Percentiles rank a stretch among this genome's conserved stretches.
Conservation (phyloP, 2,888 invertebrate species). For the Myopa tessellatipennis region DNA sequence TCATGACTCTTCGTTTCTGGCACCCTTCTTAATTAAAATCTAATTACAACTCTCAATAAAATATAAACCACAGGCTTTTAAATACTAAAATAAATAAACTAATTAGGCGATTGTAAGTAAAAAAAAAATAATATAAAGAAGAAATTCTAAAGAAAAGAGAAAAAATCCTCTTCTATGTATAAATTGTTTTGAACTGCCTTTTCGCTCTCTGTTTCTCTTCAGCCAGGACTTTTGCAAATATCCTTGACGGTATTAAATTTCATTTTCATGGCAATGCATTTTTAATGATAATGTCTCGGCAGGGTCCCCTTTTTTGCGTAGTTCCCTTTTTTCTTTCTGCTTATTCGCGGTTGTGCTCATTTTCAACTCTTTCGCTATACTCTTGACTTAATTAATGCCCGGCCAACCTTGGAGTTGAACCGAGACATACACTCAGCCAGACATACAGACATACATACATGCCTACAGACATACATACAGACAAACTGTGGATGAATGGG, state of each 20-base stretch:
- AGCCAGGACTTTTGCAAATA: not conserved
- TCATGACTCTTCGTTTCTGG: too few relatives aligned
- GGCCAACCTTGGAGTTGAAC: constrained; percentile 35
- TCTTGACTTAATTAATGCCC: constrained; percentile 42
- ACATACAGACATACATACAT: not conserved
- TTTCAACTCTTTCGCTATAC: constrained; percentile 31
- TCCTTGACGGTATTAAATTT: constrained; percentile 31
- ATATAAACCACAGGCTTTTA: not conserved
- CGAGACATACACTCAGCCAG: not conserved
- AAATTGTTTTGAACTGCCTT: not conserved
- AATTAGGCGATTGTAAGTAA: not conserved
- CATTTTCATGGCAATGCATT: constrained; percentile 40
- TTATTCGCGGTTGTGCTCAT: constrained; percentile 27
- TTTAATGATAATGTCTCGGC: constrained; percentile 39
- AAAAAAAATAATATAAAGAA: too few relatives aligned
- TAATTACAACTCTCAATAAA: too few relatives aligned
- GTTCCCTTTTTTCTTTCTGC: not conserved
- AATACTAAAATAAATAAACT: not conserved
- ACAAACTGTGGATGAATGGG: not conserved
- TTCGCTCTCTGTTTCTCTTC: not conserved
- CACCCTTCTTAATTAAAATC: too few relatives aligned
- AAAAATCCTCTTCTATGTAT: too few relatives aligned
- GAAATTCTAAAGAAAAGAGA: too few relatives aligned
- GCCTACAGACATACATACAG: not conserved
- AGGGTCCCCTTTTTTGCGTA: constrained; percentile 18